Base-by-base conservation (phyloP, 1,140 invertebrate genomes). In the Anastatus disparis region DNA sequence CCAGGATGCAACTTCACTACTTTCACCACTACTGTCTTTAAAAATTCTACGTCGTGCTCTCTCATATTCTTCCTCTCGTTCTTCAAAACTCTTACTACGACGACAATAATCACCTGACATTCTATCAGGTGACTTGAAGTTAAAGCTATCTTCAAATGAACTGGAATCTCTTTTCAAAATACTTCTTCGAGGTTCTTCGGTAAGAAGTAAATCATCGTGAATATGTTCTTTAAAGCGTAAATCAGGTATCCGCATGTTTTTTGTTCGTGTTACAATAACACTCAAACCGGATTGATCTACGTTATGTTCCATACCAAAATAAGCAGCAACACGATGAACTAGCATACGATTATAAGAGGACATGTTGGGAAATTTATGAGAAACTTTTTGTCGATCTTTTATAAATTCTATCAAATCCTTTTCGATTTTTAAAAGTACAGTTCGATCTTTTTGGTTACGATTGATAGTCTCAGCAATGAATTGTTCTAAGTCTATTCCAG, bases 301-400 rank as follows among this genome's bases (percentile, higher is more conserved):
- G 82, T 97, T 97, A 82, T 98, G 96, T 67, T 97, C 95, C 87
- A 98, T 91, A 48, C 95, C 94, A 84, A 97, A 97, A 79, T 94
- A 95, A 44, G 95, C 94, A 2, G 96, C 95, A 44, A 95, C 93
- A 26, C 96, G 91, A 86, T 98, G 96, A 7, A 97, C 95, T 71
- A 98, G 84, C 95, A 98, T 97, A 35, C 96, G 89, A 75, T 97
- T 95, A 86, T 98, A 98, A 44, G 95, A 97, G 44, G 94, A 95
- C 92, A 96, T 95, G 78, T 91, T 91, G 7, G 93, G 92, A 87
- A 97, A 97, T 77, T 93, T 94, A 71, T 93, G 91, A 74, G 93
- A 80, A 35, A 88, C 89, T 88, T 88, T 96, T 90, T 91, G 91
- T 48, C 89, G 89, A 76, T 97, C 95, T 80, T 92, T 94, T 26